Evolutionary conservation across 2,888 invertebrate genomes (phyloP), one percentile per base, ranked within the genome.

Genomic region (Leucophenga maculata): DNA sequence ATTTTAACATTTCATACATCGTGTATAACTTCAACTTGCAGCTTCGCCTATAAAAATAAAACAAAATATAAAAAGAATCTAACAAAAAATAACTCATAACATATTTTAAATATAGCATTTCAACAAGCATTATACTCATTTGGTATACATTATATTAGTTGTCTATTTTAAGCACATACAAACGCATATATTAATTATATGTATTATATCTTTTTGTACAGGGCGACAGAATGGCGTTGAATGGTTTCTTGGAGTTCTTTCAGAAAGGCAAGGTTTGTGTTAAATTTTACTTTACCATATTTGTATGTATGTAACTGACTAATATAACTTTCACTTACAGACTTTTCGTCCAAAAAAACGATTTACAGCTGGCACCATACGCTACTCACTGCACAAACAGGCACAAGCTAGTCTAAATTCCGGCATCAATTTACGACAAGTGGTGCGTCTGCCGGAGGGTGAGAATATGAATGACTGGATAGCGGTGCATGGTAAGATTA

Each of bases 401-500:
- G 97, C 97, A 0, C 95, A 96, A 87, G 97, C 97, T 14, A 96
- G 96, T 67, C 89, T 97, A 18, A 95, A 94, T 88, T 95, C 96
- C 2, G 97, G 97, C 3, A 93, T 97, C 70, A 96, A 97, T 90
- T 90, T 97, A 71, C 91, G 94, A 72, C 89, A 90, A 65, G 96
- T 94, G 1, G 97, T 97, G 0, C 93, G 93, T 84, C 88, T 97
- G 72, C 97, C 97, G 1, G 91, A 92, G 60, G 93, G 93, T 6
- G 97, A 97, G 89, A 94, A 95, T 86, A 88, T 94, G 66, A 95
- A 95, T 83, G 97, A 97, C 87, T 97, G 97, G 97, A 91, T 96
- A 50, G 97, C 97, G 18, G 97, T 97, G 4, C 97, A 97, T 89
- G 96, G 95, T 95, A 90, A 78, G 77, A 2, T 4, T 77, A 20